Evolutionary conservation across 2,113 vertebrate species (phyloP).

Genomic region (Diadophis punctatus): DNA sequence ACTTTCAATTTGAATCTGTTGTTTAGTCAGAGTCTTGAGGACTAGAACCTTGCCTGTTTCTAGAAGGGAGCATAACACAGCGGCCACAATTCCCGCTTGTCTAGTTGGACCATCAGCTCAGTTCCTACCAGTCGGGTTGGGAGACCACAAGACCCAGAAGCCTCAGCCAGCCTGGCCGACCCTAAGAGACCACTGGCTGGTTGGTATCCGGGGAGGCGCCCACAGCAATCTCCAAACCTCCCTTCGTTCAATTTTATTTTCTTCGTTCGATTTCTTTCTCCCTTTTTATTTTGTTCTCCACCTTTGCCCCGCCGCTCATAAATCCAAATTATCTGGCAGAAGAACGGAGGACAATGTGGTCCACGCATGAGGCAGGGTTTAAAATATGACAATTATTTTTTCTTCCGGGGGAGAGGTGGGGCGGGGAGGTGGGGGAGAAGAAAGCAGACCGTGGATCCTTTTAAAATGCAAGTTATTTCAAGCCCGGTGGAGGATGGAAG

Average conservation of each 20-base stretch:
- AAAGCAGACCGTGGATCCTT: background rate
- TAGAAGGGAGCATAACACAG: background rate
- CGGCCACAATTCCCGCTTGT: background rate
- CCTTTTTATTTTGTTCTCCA: background rate
- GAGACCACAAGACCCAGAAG: background rate
- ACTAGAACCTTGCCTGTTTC: background rate
- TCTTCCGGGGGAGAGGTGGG: rapidly evolving
- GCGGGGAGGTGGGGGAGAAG: background rate
- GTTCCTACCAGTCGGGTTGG: background rate
- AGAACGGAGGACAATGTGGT: background rate
- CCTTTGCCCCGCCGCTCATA: background rate
- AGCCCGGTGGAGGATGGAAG: background rate
- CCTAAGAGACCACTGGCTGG: background rate
- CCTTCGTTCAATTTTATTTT: no score
- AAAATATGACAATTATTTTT: background rate
- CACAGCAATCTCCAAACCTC: background rate
- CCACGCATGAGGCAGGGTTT: background rate
- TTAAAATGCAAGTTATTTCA: background rate
- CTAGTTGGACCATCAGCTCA: background rate
- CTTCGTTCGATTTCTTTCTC: background rate
- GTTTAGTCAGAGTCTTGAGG: background rate
- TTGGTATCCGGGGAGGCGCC: background rate
- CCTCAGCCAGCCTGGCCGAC: background rate
- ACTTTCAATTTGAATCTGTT: background rate
- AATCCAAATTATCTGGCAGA: background rate